Percentiles rank a stretch among this genome's conserved stretches.
phyloP scores from a whole-genome alignment of 2,797 vertebrate species.

The Channallabes apus region DNA sequence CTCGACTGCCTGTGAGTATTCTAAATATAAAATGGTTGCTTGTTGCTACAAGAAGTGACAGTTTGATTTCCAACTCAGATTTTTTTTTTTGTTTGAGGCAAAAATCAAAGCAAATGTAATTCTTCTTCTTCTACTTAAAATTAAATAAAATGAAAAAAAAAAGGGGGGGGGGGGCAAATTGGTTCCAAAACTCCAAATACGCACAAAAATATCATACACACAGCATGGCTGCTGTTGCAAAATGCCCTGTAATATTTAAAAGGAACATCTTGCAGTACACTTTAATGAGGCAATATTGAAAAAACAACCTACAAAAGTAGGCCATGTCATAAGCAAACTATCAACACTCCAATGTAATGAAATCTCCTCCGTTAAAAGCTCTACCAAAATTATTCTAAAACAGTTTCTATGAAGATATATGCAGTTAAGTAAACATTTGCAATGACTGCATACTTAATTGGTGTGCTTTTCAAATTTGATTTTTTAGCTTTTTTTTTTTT shows the following conservation, averaged over 20 bases:
- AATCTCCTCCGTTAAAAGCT: not conserved
- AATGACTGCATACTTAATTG: not conserved
- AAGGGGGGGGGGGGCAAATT: not conserved
- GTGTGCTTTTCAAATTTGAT: not conserved
- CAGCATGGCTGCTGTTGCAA: slow-evolving; percentile 1
- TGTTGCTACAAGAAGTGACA: slow-evolving; percentile 1
- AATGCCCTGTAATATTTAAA: slow-evolving; percentile 12
- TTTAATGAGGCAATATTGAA: not conserved
- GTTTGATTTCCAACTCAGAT: slow-evolving; percentile 3
- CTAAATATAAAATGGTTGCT: slow-evolving; percentile 3
- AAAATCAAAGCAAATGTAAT: not conserved
- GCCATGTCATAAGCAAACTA: not conserved
- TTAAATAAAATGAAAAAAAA: not conserved
- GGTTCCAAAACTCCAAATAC: not conserved
- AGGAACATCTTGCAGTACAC: not conserved
- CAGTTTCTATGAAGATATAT: not conserved
- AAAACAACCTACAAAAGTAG: slow-evolving; percentile 4
- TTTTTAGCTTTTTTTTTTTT: not conserved
- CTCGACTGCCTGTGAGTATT: not conserved
- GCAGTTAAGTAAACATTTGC: not conserved
- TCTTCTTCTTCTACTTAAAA: not conserved
- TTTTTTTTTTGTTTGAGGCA: not conserved
- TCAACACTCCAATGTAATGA: slow-evolving; percentile 12
- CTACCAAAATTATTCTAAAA: not conserved
- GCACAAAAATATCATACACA: not conserved